phyloP scores from a whole-genome alignment of 2,113 vertebrate species.

The Ailurus styani region DNA sequence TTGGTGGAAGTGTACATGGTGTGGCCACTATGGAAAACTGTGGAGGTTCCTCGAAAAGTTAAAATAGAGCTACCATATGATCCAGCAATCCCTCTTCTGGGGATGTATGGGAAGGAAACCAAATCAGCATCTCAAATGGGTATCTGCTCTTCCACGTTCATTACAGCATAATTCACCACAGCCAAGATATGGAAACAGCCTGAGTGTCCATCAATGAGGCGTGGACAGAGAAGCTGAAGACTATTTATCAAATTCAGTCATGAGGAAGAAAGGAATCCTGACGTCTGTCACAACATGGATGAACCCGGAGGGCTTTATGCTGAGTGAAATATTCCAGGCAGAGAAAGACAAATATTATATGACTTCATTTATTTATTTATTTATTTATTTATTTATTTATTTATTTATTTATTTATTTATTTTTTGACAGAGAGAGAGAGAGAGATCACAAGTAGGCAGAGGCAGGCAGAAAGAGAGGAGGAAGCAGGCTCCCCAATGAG shows the following conservation, averaged over 20 bases:
- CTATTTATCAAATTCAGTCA: not conserved
- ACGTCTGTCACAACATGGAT: not conserved
- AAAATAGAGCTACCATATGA: not conserved
- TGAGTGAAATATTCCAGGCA: not conserved
- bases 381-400: no score
- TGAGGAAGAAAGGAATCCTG: not conserved
- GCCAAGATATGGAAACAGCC: not conserved
- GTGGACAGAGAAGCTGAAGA: not conserved
- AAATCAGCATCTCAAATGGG: not conserved
- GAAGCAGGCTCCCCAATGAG: no score
- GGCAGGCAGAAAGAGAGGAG: no score
- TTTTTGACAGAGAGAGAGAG: no score
- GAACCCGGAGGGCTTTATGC: not conserved
- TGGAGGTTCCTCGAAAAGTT: not conserved
- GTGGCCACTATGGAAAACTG: not conserved
- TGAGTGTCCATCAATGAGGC: not conserved
- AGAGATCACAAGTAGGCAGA: no score
- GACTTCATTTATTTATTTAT: not conserved
- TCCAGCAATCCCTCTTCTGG: not conserved
- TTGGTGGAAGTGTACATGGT: not conserved
- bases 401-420: no score
- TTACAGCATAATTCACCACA: not conserved
- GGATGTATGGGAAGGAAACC: not conserved
- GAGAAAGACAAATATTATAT: not conserved
- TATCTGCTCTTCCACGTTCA: not conserved